These are phyloP conservation scores for Coracopsis vasa DNA, from an alignment of 2,113 vertebrate species.

Conservation along the genomic window DNA sequence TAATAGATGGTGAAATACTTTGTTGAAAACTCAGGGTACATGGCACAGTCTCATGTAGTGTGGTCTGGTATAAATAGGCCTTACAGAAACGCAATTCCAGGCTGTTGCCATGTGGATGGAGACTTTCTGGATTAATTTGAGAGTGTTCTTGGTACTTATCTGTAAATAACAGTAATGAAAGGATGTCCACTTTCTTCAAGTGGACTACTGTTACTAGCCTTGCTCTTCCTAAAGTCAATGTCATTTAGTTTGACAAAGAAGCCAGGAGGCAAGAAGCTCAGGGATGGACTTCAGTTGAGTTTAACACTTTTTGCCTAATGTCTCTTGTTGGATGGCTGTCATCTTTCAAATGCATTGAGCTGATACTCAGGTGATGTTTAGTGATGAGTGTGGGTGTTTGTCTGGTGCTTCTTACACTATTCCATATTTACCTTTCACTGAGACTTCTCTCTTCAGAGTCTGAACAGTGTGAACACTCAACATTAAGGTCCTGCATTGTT, in stretches of 20 bases:
- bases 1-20: background rate
- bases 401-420: background rate
- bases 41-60: fast-evolving
- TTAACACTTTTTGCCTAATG: background rate
- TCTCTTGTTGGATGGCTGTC: background rate
- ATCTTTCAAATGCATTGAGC: background rate
- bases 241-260: background rate
- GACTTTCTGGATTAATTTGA: background rate
- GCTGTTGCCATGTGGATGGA: background rate
- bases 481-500: background rate
- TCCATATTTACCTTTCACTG: background rate
- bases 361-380: background rate
- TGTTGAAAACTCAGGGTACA: background rate
- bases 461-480: background rate
- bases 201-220: background rate
- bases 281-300: background rate
- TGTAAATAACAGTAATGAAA: background rate
- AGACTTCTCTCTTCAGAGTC: background rate
- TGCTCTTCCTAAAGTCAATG: background rate
- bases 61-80: background rate
- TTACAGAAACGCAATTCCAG: background rate
- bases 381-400: background rate
- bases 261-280: background rate
- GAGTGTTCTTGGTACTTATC: background rate
- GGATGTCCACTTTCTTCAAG: background rate